A percentile compares a stretch with the other conserved stretches of the same genome.
Evolutionary conservation across 2,797 vertebrate species (phyloP).

Genomic region (Diceros bicornis): DNA sequence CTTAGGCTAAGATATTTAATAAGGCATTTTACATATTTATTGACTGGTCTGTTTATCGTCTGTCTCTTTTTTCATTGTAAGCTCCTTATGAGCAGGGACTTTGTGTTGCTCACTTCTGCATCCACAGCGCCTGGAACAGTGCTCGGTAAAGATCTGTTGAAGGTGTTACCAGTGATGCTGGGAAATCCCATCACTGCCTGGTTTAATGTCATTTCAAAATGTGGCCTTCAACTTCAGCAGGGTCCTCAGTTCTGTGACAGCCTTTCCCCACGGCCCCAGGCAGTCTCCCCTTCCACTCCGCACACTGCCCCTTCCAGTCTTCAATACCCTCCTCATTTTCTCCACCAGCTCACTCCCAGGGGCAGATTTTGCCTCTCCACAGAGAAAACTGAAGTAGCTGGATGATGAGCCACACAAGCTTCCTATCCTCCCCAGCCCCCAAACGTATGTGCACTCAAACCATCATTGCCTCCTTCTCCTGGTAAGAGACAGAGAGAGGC

Average conservation of each 20-base stretch:
- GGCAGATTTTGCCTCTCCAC: background rate
- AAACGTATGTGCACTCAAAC: background rate
- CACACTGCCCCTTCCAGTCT: background rate
- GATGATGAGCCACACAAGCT: background rate
- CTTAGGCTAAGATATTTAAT: background rate
- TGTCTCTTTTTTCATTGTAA: background rate
- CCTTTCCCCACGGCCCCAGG: background rate
- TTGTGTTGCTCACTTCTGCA: background rate
- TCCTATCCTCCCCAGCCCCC: background rate
- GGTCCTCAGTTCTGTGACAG: background rate
- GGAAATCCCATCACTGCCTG: background rate
- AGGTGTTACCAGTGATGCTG: background rate
- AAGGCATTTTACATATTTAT: background rate
- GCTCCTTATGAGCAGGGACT: background rate
- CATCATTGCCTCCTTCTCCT: too few relatives aligned
- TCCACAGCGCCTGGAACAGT: background rate
- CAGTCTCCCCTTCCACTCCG: background rate
- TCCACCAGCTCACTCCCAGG: background rate
- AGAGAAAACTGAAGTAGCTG: background rate
- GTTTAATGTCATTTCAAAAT: background rate
- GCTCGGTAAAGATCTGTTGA: background rate
- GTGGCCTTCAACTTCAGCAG: background rate
- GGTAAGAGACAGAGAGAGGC: background rate
- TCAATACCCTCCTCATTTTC: background rate
- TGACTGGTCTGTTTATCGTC: background rate